phyloP scores from a whole-genome alignment of 2,888 invertebrate genomes.

The Acleris cristana region DNA sequence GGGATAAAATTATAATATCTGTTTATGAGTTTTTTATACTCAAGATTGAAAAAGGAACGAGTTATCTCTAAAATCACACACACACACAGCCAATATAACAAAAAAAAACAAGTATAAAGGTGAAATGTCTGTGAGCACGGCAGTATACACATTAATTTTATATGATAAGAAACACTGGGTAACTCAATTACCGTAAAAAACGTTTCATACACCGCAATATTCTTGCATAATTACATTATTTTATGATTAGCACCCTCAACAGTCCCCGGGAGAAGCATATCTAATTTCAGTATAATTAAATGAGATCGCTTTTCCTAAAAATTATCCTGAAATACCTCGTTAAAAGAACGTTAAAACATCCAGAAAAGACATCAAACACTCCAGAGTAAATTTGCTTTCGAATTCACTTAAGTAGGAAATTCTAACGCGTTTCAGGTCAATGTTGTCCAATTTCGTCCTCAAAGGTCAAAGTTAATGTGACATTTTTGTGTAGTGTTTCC shows the following conservation, averaged over 20 bases:
- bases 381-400: not conserved
- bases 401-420: not conserved
- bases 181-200: not conserved
- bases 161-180: no score
- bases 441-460: no score
- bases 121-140: no score
- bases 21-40: no score
- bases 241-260: not conserved
- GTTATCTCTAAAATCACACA: no score
- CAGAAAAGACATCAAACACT: slow-evolving; percentile 14
- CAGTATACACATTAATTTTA: no score
- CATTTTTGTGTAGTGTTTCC: not conserved
- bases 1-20: no score
- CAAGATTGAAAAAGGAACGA: no score
- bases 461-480: not conserved
- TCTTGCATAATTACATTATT: not conserved
- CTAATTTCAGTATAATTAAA: slow-evolving; percentile 17
- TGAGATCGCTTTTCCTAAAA: slow-evolving; percentile 5
- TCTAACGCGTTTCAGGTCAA: not conserved
- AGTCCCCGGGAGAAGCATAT: not conserved
- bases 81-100: no score
- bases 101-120: no score
- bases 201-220: not conserved
- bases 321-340: slow-evolving; percentile 1
- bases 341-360: slow-evolving; percentile 20